Evolutionary conservation across 2,113 vertebrate genomes (phyloP), one percentile per base, ranked within the genome.

Genomic region (Siniperca chuatsi): DNA sequence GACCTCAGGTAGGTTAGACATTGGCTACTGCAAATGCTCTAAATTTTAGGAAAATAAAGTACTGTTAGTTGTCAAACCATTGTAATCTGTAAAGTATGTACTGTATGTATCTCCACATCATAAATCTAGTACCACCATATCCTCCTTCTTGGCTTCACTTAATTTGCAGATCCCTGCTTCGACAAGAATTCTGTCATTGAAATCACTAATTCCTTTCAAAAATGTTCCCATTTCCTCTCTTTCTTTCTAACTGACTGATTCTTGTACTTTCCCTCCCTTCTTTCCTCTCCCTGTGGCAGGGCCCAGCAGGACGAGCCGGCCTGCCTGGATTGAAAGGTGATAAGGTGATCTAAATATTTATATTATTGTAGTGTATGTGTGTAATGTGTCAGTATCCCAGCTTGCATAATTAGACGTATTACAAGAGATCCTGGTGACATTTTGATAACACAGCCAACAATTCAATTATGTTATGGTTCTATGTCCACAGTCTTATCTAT

Each of bases 321-420:
- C 97, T 96, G 88, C 95, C 97, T 95, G 98, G 98, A 99, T 97
- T 99, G 97, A 99, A 99, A 99, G 98, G 98, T 99, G 98, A 99
- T 99, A 99, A 99, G 98, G 98, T 99, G 98, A 99, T 97, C 97
- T 99, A 97, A 99, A 97, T 98, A 96, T 97, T 99, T 97, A 93
- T 91, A 94, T 98, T 98, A 96, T 97, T 95, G 94, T 89, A 96
- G 93, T 94, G 92, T 93, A 91, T 90, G 73, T 89, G 57, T 91
- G 74, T 83, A 71, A 81, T 78, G 20, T 92, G 78, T 83, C 70
- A 75, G 8, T 83, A 68, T 42, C 21, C 11, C 52, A 60, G 58
- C 33, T 83, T 12, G 7, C 29, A 75, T 80, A 58, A 25, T 65
- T 55, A 7, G 42, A 46, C 8, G 2, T 71, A 52, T 78, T 80